phyloP scores from a whole-genome alignment of 2,113 vertebrate species.

The Aleadryas rufinucha region DNA sequence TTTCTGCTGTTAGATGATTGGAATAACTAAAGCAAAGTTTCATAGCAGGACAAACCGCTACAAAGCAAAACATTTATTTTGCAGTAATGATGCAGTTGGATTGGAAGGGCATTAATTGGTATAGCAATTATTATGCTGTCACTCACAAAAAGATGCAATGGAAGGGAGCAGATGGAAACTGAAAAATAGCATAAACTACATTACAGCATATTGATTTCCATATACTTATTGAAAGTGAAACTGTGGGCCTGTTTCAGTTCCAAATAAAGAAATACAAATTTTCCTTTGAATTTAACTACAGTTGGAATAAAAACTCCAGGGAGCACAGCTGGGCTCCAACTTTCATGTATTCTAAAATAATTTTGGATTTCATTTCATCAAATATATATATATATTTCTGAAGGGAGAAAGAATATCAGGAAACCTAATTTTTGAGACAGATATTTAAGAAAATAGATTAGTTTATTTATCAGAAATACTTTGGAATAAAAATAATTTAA shows the following conservation, averaged over 20 bases:
- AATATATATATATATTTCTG: neutral
- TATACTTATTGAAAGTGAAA: constrained; percentile 27
- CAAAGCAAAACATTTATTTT: constrained; percentile 55
- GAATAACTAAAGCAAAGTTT: constrained; percentile 50
- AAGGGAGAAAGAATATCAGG: neutral
- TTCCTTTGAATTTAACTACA: neutral
- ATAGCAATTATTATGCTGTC: constrained; percentile 36
- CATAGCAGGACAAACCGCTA: constrained; percentile 38
- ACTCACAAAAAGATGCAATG: constrained; percentile 27
- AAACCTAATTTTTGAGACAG: neutral
- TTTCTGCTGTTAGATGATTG: constrained; percentile 31
- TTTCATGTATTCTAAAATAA: neutral
- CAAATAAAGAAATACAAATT: constrained; percentile 8
- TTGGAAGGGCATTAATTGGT: constrained; percentile 47
- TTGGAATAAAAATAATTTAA: neutral
- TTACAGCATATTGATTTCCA: constrained; percentile 22
- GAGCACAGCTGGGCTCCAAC: neutral
- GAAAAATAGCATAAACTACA: constrained; percentile 32
- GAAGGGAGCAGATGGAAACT: constrained; percentile 49
- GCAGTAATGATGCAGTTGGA: constrained; percentile 23
- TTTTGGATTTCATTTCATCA: neutral
- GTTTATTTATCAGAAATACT: neutral
- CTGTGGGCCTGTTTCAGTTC: neutral
- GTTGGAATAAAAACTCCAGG: neutral
- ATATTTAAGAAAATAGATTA: neutral